phyloP scores from a whole-genome alignment of 1,140 invertebrate genomes.

The Aphaenogaster rudis region DNA sequence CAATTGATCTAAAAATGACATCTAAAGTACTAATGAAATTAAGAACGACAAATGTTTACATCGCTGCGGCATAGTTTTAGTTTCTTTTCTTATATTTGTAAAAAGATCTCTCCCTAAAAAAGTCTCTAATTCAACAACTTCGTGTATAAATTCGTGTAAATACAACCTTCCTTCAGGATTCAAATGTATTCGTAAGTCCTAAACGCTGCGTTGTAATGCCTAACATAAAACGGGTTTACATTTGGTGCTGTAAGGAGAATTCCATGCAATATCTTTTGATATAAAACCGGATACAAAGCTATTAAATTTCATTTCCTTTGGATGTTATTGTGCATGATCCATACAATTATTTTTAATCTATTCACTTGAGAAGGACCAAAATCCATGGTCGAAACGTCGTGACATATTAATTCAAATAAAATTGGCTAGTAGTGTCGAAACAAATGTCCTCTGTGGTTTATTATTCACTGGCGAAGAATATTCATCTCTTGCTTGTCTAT shows the following conservation, averaged over 20 bases:
- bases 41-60: background rate
- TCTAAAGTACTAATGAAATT: background rate
- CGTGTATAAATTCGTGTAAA: background rate
- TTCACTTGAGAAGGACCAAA: too few relatives aligned
- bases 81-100: background rate
- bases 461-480: too few relatives aligned
- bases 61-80: background rate
- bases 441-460: too few relatives aligned
- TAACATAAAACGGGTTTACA: background rate
- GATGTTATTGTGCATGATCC: too few relatives aligned
- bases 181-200: background rate
- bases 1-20: background rate
- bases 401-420: too few relatives aligned
- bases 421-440: too few relatives aligned
- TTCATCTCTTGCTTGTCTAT: background rate
- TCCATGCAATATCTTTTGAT: background rate
- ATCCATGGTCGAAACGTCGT: too few relatives aligned
- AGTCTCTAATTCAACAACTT: background rate
- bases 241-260: background rate
- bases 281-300: background rate
- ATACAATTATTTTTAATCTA: too few relatives aligned
- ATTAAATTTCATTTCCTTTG: background rate
- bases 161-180: too few relatives aligned
- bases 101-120: background rate
- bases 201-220: background rate